Evolutionary conservation across 2,113 vertebrate species (phyloP), one percentile per base, ranked within the genome.

Genomic region (Chionomys nivalis): DNA sequence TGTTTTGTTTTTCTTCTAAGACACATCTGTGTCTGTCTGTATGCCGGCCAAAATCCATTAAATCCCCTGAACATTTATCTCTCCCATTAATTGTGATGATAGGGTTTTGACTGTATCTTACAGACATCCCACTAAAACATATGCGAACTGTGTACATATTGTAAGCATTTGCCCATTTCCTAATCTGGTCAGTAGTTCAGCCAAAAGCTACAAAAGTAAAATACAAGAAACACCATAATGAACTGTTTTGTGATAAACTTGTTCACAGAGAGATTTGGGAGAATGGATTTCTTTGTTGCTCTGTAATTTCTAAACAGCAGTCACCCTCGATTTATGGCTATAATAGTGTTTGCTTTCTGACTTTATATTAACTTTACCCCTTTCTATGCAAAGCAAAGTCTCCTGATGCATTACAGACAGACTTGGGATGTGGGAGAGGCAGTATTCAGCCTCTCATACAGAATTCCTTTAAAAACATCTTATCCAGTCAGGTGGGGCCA

Each of bases 41-140:
- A 70, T 95, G 42, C 33, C 24, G 78, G n/a, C 70, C 77, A 63
- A 93, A 91, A 89, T 42, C 44, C 72, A 82, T 94, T 78, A 96
- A 88, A 26, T 4, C 16, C 31, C 72, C 11, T 44, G 72, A 93
- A 66, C 66, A 49, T 89, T 91, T 81, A 77, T 81, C 58, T 23
- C 49, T 26, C 10, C 24, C 72, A 63, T 76, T 95, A 79, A 92
- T 87, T 95, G 90, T 89, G 87, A 91, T 91, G 68, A 89, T 91
- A 79, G 68, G n/a, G 39, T 91, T 96, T 97, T 96, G 87, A 94
- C 78, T 76, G 42, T n/a, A 39, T 65, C 79, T 31, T 65, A 31
- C 90, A 77, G 7, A 91, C 17, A 83, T 96, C 77, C 95, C 91
- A 77, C 95, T 89, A 95, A 97, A 95, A 82, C 28, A 89, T 73